Percentiles rank a stretch among this genome's conserved stretches.
These are phyloP conservation scores for Drosophila ironensis DNA, from an alignment of 1,140 invertebrate genomes.

Conservation along the genomic window DNA sequence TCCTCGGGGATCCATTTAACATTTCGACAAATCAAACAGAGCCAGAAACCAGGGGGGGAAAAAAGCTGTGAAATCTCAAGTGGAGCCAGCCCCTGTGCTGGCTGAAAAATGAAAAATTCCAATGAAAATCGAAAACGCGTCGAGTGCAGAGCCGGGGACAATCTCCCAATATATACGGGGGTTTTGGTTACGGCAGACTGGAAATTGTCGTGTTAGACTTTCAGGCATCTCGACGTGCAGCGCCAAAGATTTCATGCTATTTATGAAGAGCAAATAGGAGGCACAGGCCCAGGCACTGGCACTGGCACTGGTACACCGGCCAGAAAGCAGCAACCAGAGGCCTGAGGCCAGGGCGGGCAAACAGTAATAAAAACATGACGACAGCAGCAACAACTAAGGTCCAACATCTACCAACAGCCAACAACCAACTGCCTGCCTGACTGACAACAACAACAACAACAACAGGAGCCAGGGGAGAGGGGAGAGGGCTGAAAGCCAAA, in stretches of 20 bases:
- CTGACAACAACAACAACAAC: conserved; percentile 37
- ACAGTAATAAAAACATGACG: conserved; percentile 78
- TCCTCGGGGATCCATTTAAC: conserved; percentile 39
- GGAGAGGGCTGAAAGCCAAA: conserved; percentile 39
- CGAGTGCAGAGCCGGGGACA: conserved; percentile 21
- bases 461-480: conserved; percentile 11
- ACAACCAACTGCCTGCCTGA: too few relatives aligned
- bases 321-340: conserved; percentile 9
- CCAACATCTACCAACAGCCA: background rate
- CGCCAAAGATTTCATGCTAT: conserved; percentile 75
- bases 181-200: conserved; percentile 52
- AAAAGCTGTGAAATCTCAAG: conserved; percentile 44
- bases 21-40: conserved; percentile 53
- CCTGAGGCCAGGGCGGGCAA: conserved; percentile 65
- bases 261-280: conserved; percentile 76
- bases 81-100: conserved; percentile 1
- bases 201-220: conserved; percentile 75
- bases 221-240: conserved; percentile 75
- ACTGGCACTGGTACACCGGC: background rate
- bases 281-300: conserved; percentile 4
- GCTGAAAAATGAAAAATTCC: conserved; percentile 44
- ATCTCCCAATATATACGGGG: conserved; percentile 7
- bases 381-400: conserved; percentile 38
- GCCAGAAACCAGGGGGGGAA: too few relatives aligned
- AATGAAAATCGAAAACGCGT: conserved; percentile 72